These are phyloP conservation scores for Brachymystax lenok DNA, from an alignment of 2,797 vertebrate genomes.

Conservation along the genomic window DNA sequence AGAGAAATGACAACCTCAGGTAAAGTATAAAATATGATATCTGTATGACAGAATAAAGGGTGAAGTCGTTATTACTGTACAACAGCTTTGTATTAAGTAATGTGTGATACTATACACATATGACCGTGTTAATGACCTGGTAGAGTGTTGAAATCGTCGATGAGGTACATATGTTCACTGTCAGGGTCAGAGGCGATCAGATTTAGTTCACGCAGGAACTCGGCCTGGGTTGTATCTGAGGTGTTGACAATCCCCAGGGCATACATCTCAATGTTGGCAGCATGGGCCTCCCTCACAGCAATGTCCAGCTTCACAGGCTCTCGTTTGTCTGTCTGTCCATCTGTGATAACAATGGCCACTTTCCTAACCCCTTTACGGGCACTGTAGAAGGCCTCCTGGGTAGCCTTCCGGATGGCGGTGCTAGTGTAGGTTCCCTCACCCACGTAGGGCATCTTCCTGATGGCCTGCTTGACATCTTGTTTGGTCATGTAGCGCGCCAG, in stretches of 20 bases:
- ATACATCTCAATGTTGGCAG: slow-evolving; percentile 91
- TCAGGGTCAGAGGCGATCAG: slow-evolving; percentile 92
- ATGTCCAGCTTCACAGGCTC: slow-evolving; percentile 87
- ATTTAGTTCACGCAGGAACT: slow-evolving; percentile 87
- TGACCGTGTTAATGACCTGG: slow-evolving; percentile 74
- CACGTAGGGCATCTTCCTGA: slow-evolving; percentile 88
- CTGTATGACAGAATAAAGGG: background rate
- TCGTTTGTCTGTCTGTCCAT: slow-evolving; percentile 88
- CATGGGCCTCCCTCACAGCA: slow-evolving; percentile 86
- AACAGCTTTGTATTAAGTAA: background rate
- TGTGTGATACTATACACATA: too few species aligned
- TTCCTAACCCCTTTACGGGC: slow-evolving; percentile 84
- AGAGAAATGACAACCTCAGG: background rate
- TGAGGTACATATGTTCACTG: slow-evolving; percentile 89
- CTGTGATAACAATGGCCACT: slow-evolving; percentile 91
- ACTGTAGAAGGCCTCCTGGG: slow-evolving; percentile 87
- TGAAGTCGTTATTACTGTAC: background rate
- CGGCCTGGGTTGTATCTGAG: slow-evolving; percentile 82
- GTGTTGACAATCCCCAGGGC: slow-evolving; percentile 89
- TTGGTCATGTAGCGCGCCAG: slow-evolving; percentile 80
- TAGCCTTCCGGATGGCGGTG: slow-evolving; percentile 88
- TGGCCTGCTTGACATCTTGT: slow-evolving; percentile 85
- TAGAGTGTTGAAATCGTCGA: slow-evolving; percentile 90
- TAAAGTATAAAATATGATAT: background rate
- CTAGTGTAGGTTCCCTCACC: slow-evolving; percentile 91